phyloP scores from a whole-genome alignment of 2,888 invertebrate genomes.

The Bursaphelenchus okinawaensis region DNA sequence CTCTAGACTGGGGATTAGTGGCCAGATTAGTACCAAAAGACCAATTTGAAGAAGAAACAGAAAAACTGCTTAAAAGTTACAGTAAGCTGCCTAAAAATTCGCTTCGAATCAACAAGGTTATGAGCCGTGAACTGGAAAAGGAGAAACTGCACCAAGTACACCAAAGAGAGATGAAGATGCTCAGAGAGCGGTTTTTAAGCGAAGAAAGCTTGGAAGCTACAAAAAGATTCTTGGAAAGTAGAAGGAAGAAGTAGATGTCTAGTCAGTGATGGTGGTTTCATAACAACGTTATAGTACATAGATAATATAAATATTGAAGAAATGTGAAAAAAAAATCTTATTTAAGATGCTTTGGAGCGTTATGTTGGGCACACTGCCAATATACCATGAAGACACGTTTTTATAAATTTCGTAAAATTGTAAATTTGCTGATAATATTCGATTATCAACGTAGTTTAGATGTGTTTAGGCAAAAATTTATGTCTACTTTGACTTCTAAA shows the following conservation, averaged over 20 bases:
- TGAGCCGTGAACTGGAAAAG: slow-evolving; percentile 66
- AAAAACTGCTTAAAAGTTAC: slow-evolving; percentile 27
- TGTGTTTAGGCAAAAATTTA: no score
- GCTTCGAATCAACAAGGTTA: slow-evolving; percentile 69
- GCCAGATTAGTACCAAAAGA: slow-evolving; percentile 69
- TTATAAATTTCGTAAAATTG: no score
- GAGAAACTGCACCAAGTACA: slow-evolving; percentile 61
- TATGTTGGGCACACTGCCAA: no score
- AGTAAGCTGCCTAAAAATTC: slow-evolving; percentile 60
- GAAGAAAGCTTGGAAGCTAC: background rate
- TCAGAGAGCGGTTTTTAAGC: slow-evolving; percentile 59
- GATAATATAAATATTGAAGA: no score
- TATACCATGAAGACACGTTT: no score
- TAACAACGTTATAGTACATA: no score
- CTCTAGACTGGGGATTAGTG: slow-evolving; percentile 72
- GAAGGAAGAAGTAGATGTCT: background rate
- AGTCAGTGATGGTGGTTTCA: no score
- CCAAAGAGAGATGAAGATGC: slow-evolving; percentile 64
- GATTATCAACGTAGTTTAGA: no score
- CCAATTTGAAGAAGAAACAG: slow-evolving; percentile 27
- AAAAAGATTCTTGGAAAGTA: background rate
- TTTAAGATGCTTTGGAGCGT: no score
- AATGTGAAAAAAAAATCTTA: no score
- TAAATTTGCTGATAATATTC: no score
- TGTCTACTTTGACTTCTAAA: no score